Evolutionary conservation across 2,113 vertebrate species (phyloP).

Genomic region (Nothocercus nigrocapillus): DNA sequence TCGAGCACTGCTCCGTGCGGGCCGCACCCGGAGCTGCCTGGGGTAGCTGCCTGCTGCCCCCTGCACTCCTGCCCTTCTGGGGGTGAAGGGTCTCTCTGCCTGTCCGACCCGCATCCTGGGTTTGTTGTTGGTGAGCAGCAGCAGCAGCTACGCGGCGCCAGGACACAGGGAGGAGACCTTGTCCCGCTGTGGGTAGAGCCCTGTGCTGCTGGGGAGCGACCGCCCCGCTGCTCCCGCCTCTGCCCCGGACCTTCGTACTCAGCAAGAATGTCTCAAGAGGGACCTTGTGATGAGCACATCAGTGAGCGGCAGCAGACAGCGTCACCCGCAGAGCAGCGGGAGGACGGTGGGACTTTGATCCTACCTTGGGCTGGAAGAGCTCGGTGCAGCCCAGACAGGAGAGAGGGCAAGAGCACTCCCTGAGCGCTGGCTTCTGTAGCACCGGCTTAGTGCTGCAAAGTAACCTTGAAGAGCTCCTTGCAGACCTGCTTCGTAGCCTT

Average conservation of each 20-base stretch:
- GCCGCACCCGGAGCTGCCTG: fast-evolving
- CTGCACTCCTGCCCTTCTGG: too few species aligned
- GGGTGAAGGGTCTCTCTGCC: fast-evolving
- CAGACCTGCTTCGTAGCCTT: neutral
- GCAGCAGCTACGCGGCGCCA: too few species aligned
- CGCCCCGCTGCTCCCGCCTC: neutral
- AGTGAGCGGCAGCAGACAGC: neutral
- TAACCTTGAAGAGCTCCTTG: neutral
- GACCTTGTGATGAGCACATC: neutral
- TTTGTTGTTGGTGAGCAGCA: too few species aligned
- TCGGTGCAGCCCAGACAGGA: fast-evolving
- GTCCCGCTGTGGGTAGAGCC: neutral
- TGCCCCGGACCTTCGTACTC: neutral
- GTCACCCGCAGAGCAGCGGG: neutral
- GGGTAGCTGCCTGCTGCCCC: neutral
- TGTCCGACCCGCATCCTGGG: too few species aligned
- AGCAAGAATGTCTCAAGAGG: fast-evolving
- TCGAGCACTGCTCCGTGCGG: too few species aligned
- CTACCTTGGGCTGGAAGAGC: neutral
- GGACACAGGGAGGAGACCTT: too few species aligned
- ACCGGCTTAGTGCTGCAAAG: neutral
- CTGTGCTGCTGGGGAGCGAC: neutral
- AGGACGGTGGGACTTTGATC: fast-evolving
- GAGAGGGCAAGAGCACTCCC: neutral
- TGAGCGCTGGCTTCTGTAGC: neutral